These are phyloP conservation scores for Acanthochromis polyacanthus DNA, from an alignment of 2,113 vertebrate species.

Conservation along the genomic window DNA sequence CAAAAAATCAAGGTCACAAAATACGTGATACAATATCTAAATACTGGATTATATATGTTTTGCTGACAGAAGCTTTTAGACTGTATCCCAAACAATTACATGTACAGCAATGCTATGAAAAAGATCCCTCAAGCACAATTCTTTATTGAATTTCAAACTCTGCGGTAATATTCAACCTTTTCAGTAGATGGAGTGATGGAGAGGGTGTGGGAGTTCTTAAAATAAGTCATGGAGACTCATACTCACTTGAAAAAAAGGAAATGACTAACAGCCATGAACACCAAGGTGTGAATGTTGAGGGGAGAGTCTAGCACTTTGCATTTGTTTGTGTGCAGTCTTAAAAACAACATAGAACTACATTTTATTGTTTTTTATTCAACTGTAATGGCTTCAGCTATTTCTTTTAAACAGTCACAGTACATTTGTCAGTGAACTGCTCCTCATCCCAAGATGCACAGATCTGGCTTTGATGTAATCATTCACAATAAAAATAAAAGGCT, in stretches of 20 bases:
- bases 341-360: constrained; percentile 58
- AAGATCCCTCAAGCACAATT: constrained; percentile 2
- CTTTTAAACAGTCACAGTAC: constrained; percentile 85
- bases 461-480: constrained; percentile 80
- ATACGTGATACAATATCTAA: neutral
- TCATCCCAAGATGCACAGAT: constrained; percentile 78
- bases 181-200: neutral
- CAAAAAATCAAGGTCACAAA: neutral
- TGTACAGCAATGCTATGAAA: no score
- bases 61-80: neutral
- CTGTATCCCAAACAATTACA: no score
- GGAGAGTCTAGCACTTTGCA: constrained; percentile 30
- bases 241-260: constrained; percentile 60
- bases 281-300: constrained; percentile 57
- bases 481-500: constrained; percentile 84
- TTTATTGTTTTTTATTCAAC: constrained; percentile 73
- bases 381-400: constrained; percentile 78
- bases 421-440: constrained; percentile 85
- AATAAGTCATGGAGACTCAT: constrained; percentile 61
- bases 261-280: constrained; percentile 52
- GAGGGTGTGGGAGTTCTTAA: neutral
- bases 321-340: constrained; percentile 36
- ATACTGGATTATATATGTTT: neutral
- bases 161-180: constrained; percentile 11
- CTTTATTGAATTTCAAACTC: neutral